Evolutionary conservation across 2,888 invertebrate species (phyloP), one percentile per base, ranked within the genome.

Genomic region (Spisula subtruncata): DNA sequence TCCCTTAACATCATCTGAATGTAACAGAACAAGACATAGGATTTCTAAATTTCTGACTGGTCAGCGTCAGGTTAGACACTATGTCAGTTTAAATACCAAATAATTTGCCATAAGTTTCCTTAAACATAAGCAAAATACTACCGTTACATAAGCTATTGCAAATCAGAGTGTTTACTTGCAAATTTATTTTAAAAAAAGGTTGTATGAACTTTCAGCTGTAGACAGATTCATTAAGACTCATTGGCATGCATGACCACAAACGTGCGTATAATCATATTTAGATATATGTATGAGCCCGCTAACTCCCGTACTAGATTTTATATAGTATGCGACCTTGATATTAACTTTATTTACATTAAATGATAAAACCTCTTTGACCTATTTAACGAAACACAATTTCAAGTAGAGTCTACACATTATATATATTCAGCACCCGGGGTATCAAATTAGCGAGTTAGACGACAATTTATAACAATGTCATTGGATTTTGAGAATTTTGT

Each of bases 401-500:
- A 41, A 41, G 4, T 5, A 41, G 41, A 41, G 41, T 2, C 8
- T 41, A 41, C 41, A 41, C 41, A 41, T 41, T 41, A n/a, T n/a
- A n/a, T 48, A 48, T n/a, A n/a, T 16, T 16, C 16, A 10, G 60
- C n/a, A 66, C 60, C 12, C n/a, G 60, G 25, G 51, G 12, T 51
- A 66, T 66, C 0, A 25, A 25, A 4, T 25, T 25, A 25, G 60
- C 25, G 10, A 10, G 25, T 20, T 0, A 75, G 16, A 16, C 10
- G 71, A 60, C n/a, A 32, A 32, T 12, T 32, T 41, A 35, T 0
- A 10, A 85, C 35, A 41, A 92, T 93, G 93, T 56, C 88, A 18
- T 90, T 90, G 12, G 83, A 90, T 66, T 85, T 92, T 14, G 92
- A 92, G 29, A 89, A 91, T 20, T 90, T 93, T 80, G 82, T 90